Evolutionary conservation across 1,140 invertebrate species (phyloP).

Genomic region (Ctenoplectra terminalis): DNA sequence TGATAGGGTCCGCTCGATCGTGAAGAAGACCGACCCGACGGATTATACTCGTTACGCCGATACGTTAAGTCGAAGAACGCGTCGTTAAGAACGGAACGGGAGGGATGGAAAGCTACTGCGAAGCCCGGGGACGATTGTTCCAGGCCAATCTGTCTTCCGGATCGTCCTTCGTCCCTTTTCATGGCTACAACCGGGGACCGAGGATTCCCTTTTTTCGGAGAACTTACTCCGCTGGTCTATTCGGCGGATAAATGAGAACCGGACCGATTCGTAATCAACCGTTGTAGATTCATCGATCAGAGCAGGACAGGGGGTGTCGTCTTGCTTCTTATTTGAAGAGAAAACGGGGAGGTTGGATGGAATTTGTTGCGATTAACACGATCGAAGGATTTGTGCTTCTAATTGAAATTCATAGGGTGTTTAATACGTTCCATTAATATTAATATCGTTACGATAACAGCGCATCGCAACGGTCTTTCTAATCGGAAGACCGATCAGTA

Average conservation of each 20-base stretch:
- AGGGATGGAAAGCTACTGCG: neutral
- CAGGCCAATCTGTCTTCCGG: constrained; percentile 58
- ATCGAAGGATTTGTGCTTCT: neutral
- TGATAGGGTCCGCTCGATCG: neutral
- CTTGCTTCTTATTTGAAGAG: neutral
- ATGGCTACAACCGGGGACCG: neutral
- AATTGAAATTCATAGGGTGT: neutral
- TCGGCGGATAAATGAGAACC: constrained; percentile 42
- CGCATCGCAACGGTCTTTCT: no score
- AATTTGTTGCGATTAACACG: neutral
- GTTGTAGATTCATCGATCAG: constrained; percentile 35
- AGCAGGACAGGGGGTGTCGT: neutral
- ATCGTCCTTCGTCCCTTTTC: constrained; percentile 40
- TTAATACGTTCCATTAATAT: no score
- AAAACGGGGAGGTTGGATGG: no score
- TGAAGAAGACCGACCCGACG: constrained; percentile 9
- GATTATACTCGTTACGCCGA: constrained; percentile 66
- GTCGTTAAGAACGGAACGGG: constrained; percentile 45
- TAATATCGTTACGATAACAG: no score
- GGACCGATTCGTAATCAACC: constrained; percentile 31
- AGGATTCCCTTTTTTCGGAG: neutral
- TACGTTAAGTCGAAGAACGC: constrained; percentile 59
- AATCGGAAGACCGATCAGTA: no score
- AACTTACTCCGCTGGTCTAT: constrained; percentile 23
- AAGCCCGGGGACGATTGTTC: constrained; percentile 36